Evolutionary conservation across 2,888 invertebrate species (phyloP).

Genomic region (Trachelus iudaicus): DNA sequence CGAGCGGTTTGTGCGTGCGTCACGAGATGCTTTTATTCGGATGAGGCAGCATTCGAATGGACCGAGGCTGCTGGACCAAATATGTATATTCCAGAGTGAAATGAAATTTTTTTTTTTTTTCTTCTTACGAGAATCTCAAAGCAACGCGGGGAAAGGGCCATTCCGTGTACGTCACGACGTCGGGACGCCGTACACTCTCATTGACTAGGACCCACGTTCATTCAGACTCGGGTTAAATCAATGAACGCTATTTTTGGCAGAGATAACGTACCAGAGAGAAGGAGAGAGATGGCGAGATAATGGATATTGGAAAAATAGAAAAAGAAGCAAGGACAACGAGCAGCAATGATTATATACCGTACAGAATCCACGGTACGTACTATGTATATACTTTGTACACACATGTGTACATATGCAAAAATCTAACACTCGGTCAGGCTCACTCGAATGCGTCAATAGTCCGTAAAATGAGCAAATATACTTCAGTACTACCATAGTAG

Average conservation of each 20-base stretch:
- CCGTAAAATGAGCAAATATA: constrained; percentile 33
- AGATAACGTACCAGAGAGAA: constrained; percentile 15
- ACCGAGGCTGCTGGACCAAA: neutral
- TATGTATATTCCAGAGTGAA: neutral
- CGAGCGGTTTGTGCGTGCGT: neutral
- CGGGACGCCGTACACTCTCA: constrained; percentile 25
- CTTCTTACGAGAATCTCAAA: neutral
- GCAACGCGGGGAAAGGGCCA: neutral
- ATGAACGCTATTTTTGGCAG: constrained; percentile 51
- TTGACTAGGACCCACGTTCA: constrained; percentile 25
- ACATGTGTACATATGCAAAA: constrained; percentile 20
- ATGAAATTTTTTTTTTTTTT: neutral
- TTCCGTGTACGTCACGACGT: neutral
- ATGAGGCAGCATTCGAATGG: neutral
- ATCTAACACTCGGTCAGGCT: constrained; percentile 9
- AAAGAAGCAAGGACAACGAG: neutral
- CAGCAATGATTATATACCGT: neutral
- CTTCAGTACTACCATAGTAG: constrained; percentile 28
- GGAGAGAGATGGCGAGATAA: neutral
- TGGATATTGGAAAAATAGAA: neutral
- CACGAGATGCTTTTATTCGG: neutral
- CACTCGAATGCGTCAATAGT: constrained; percentile 12
- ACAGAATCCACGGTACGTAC: neutral
- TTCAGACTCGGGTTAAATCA: constrained; percentile 41
- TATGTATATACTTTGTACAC: neutral